Conservation (phyloP, 2,113 vertebrate species). For the Arothron firmamentum region DNA sequence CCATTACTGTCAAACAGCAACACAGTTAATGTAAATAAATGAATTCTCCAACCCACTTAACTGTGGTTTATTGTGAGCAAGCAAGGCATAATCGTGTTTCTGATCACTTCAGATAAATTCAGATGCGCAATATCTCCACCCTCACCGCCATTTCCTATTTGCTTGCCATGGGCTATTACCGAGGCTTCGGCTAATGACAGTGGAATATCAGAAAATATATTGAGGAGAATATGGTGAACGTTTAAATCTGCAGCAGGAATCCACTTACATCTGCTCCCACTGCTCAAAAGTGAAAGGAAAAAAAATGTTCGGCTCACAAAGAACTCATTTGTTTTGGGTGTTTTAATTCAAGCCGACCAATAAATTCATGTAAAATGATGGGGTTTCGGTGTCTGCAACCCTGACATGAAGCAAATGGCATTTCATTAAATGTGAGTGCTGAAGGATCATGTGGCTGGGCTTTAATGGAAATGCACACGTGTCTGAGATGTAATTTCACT, state of each 20-base stretch:
- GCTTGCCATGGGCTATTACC: slow-evolving; percentile 55
- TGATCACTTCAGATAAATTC: slow-evolving; percentile 72
- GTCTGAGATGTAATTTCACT: slow-evolving; percentile 10
- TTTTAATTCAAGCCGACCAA: slow-evolving; percentile 33
- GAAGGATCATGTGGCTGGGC: slow-evolving; percentile 10
- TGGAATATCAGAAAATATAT: slow-evolving; percentile 55
- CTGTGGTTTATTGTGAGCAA: slow-evolving; percentile 71
- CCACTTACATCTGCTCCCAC: slow-evolving; percentile 32
- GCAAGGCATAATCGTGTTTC: slow-evolving; percentile 73
- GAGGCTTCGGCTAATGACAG: slow-evolving; percentile 56
- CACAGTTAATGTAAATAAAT: slow-evolving; percentile 76
- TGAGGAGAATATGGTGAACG: slow-evolving; percentile 39
- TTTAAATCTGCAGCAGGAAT: slow-evolving; percentile 39
- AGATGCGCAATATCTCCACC: slow-evolving; percentile 37
- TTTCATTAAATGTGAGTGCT: slow-evolving; percentile 13
- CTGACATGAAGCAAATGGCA: slow-evolving; percentile 12
- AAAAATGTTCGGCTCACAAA: slow-evolving; percentile 15
- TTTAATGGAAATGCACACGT: slow-evolving; percentile 19
- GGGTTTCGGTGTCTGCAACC: background rate
- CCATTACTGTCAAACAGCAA: slow-evolving; percentile 66
- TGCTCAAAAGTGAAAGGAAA: slow-evolving; percentile 1
- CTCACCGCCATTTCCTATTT: slow-evolving; percentile 50
- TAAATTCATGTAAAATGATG: slow-evolving; percentile 20
- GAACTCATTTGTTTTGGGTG: slow-evolving; percentile 27
- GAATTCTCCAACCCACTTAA: slow-evolving; percentile 75